Base-by-base conservation (phyloP, 2,888 invertebrate genomes). In the Busseola fusca region DNA sequence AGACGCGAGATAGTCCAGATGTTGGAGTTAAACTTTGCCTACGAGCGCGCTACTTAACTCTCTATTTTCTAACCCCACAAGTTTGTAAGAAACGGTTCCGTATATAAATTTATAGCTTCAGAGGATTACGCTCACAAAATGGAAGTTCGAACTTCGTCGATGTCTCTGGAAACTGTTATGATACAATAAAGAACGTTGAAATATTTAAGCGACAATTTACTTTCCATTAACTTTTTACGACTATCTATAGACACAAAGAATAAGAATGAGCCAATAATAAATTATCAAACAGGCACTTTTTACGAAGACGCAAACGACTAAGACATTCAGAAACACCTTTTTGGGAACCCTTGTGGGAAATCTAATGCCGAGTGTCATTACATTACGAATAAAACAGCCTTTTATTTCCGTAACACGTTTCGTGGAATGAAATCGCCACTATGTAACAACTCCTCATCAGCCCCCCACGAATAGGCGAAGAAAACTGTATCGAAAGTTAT, bases 401-500 rank as follows among this genome's bases (percentile, higher is more conserved):
- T 86, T 87, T 87, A 88, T 87, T 87, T 87, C 87, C 86, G 83
- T 82, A 88, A 87, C 88, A 86, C 84, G 86, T 87, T 87, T 81
- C 78, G 74, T 72, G 70, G 82, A 83, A 87, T 87, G 83, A 84
- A 87, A 87, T 88, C 83, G 83, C 78, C 84, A 83, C 79, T 84
- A 84, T 80, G 77, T 84, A 82, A 85, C 84, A 85, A 87, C 83
- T 79, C 78, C 79, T 84, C 85, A 85, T 88, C 84, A 85, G 82
- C 82, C 86, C 73, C 76, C 87, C 81, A 80, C 82, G 70, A 84
- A 87, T 86, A 86, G 85, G 76, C 82, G 81, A 74, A 83, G 85
- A 87, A 86, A 87, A 85, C 83, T 85, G 80, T 87, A 91, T 89
- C 86, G 88, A 89, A 89, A 89, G 88, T 90, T 90, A 91, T 89